Evolutionary conservation across 1,140 invertebrate species (phyloP).

Genomic region (Fopius arisanus): DNA sequence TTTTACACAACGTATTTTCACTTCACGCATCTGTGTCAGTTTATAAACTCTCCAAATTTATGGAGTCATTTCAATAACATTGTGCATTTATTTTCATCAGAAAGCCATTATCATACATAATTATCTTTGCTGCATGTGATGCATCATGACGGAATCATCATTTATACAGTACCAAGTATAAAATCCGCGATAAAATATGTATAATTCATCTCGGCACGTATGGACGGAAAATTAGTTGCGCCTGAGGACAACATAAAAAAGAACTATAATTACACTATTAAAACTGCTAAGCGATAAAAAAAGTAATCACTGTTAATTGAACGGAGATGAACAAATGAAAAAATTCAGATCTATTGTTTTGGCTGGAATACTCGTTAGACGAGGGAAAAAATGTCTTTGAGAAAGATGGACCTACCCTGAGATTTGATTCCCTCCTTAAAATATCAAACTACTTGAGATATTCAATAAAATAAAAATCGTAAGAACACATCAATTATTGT

Average conservation of each 20-base stretch:
- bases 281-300: neutral
- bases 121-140: neutral
- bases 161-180: conserved; percentile 5
- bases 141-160: neutral
- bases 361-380: neutral
- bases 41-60: neutral
- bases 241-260: neutral
- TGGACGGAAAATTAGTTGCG: conserved; percentile 4
- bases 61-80: neutral
- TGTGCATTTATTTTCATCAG: neutral
- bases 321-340: neutral
- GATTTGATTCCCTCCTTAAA: neutral
- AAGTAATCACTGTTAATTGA: neutral
- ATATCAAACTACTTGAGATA: neutral
- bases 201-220: neutral
- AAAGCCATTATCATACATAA: neutral
- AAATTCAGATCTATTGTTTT: neutral
- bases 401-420: neutral
- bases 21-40: neutral
- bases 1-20: neutral
- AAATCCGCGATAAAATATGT: neutral
- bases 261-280: neutral
- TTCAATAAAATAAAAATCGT: neutral
- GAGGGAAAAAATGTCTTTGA: neutral
- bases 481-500: neutral